Evolutionary conservation across 1,140 invertebrate species (phyloP).

Genomic region (Drosophila neocordata): DNA sequence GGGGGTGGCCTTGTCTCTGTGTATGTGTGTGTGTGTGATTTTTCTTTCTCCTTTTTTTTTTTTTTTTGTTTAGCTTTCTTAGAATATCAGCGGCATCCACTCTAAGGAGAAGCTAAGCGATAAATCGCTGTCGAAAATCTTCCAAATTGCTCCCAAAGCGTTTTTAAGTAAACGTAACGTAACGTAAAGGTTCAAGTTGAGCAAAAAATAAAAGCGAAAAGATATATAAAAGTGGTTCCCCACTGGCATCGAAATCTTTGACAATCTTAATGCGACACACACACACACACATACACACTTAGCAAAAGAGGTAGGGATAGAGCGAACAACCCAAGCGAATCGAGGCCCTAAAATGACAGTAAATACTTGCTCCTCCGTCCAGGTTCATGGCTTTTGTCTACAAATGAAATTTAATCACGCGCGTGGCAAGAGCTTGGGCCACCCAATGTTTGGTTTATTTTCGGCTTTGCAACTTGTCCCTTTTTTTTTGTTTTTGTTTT

Average conservation of each 20-base stretch:
- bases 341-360: slow-evolving; percentile 62
- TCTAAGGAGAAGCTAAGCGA: slow-evolving; percentile 44
- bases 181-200: slow-evolving; percentile 28
- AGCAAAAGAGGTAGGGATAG: slow-evolving; percentile 1
- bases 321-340: slow-evolving; percentile 49
- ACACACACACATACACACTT: slow-evolving; percentile 39
- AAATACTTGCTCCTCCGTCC: slow-evolving; percentile 46
- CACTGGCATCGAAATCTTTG: slow-evolving; percentile 63
- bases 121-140: slow-evolving; percentile 73
- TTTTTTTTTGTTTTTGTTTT: slow-evolving; percentile 23
- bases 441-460: slow-evolving; percentile 73
- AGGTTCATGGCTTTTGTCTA: slow-evolving; percentile 55
- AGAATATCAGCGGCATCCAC: slow-evolving; percentile 67
- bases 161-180: slow-evolving; percentile 53
- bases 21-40: no score
- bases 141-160: slow-evolving; percentile 71
- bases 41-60: slow-evolving; percentile 38
- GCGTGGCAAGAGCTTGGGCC: slow-evolving; percentile 45
- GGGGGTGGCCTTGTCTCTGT: slow-evolving; percentile 21
- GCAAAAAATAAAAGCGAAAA: not conserved
- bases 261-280: slow-evolving; percentile 71
- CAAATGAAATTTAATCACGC: slow-evolving; percentile 81
- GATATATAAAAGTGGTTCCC: slow-evolving; percentile 36
- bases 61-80: slow-evolving; percentile 55
- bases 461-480: slow-evolving; percentile 63